A percentile compares a stretch with the other conserved stretches of the same genome.
Evolutionary conservation across 2,113 vertebrate genomes (phyloP).

Genomic region (Taxidea taxus): DNA sequence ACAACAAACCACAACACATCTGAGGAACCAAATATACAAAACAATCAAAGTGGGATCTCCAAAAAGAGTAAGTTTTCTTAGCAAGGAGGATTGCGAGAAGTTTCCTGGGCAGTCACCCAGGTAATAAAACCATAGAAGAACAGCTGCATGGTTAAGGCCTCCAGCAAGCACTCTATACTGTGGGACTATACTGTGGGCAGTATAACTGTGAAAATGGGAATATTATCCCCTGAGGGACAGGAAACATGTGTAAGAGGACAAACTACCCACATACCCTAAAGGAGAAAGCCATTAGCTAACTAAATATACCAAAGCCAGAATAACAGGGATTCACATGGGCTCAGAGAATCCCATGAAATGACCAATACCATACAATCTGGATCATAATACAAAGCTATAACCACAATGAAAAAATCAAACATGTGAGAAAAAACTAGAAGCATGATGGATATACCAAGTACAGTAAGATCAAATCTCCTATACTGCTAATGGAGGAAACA

Average conservation of each 20-base stretch:
- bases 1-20: not conserved
- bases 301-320: conserved; percentile 14
- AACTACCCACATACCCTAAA: not conserved
- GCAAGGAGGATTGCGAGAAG: not conserved
- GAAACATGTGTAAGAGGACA: conserved; percentile 2
- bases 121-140: not conserved
- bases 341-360: not conserved
- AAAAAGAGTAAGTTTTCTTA: conserved; percentile 15
- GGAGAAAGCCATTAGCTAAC: conserved; percentile 6
- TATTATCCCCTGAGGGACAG: not conserved
- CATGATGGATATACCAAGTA: conserved; percentile 11
- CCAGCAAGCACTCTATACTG: not conserved
- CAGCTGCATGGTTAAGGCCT: not conserved
- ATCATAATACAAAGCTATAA: not conserved
- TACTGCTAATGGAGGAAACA: not conserved
- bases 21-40: not conserved
- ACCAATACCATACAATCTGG: not conserved
- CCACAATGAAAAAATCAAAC: conserved; percentile 6
- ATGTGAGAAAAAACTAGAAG: conserved; percentile 29
- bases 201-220: conserved; percentile 1
- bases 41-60: not conserved
- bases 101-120: not conserved
- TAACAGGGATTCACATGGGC: not conserved
- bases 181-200: not conserved
- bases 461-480: not conserved